Conservation (phyloP, 2,888 invertebrate genomes). For the Apotomis turbidana region DNA sequence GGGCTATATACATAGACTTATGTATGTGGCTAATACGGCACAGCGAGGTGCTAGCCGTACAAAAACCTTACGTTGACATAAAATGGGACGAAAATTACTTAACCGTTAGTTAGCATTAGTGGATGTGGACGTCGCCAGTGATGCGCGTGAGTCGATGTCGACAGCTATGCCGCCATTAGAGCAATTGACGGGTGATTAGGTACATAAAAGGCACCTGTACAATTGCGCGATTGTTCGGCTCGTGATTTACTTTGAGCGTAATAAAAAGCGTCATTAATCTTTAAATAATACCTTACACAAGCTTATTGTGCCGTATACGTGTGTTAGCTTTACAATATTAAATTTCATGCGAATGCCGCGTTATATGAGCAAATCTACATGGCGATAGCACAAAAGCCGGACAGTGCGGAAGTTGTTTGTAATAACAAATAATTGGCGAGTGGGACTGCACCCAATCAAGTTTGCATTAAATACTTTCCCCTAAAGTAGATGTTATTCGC, state of each 20-base stretch:
- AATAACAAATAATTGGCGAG: constrained; percentile 60
- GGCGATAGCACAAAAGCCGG: constrained; percentile 42
- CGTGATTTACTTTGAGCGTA: constrained; percentile 48
- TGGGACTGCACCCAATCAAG: constrained; percentile 59
- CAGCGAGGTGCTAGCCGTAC: too few species aligned
- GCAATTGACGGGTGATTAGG: constrained; percentile 62
- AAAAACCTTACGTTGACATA: constrained; percentile 42
- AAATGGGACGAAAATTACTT: constrained; percentile 36
- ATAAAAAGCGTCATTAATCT: constrained; percentile 44
- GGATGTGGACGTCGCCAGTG: constrained; percentile 30
- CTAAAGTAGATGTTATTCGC: constrained; percentile 60
- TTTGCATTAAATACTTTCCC: constrained; percentile 66
- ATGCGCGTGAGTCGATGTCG: constrained; percentile 52
- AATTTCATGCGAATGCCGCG: constrained; percentile 49
- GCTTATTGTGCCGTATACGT: constrained; percentile 46
- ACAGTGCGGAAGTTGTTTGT: constrained; percentile 51
- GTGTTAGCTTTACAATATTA: constrained; percentile 49
- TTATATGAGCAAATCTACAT: constrained; percentile 54
- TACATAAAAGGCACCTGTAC: constrained; percentile 55
- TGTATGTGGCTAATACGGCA: too few species aligned
- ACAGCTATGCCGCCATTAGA: constrained; percentile 57
- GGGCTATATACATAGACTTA: too few species aligned
- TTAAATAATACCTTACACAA: constrained; percentile 43
- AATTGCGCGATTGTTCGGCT: constrained; percentile 46
- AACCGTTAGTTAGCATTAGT: constrained; percentile 48